Evolutionary conservation across 1,140 invertebrate species (phyloP), one percentile per base, ranked within the genome.

Genomic region (Coptotermes formosanus): DNA sequence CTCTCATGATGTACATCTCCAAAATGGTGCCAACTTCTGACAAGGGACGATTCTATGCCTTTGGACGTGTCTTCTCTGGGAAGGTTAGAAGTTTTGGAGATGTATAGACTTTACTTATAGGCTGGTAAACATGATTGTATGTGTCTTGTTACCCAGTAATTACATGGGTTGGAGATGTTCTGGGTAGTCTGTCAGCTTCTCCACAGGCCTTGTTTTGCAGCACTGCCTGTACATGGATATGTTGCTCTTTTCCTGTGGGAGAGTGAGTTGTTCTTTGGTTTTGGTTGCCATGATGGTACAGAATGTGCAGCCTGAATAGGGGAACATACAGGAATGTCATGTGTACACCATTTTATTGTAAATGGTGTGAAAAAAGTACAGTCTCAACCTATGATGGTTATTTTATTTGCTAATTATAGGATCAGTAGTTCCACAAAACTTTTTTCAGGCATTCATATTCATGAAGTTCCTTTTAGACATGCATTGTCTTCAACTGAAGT

Each of bases 11-110:
- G 99, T 99, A 99, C 94, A 94, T 99, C 88, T 99, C 98, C 43
- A 99, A 99, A 93, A 99, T 99, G 99, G 99, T 99, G 91, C 99
- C 99, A 86, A 99, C 99, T 11, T 97, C 97, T 75, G 99, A 99
- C 91, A 99, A 99, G 92, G 99, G 99, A 88, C 95, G 99, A 91
- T 99, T 99, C 95, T 99, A 99, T 92, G 99, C 99, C 86, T 99
- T 99, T 91, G 99, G 99, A 87, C 98, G 99, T 94, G 99, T 99
- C 14, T 99, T 99, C 93, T 97, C 98, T 89, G 99, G 99, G 89
- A 98, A 96, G 91, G 97, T 96, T n/a, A 82, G 82, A 16, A 52
- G 0, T 82, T 32, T 32, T 38, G 38, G 38, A 25, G 6, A 59
- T 59, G 21, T 59, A 59, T 19, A 59, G 8, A 19, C 14, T 23